Evolutionary conservation across 2,797 vertebrate species (phyloP).

Genomic region (Typhlichthys subterraneus): DNA sequence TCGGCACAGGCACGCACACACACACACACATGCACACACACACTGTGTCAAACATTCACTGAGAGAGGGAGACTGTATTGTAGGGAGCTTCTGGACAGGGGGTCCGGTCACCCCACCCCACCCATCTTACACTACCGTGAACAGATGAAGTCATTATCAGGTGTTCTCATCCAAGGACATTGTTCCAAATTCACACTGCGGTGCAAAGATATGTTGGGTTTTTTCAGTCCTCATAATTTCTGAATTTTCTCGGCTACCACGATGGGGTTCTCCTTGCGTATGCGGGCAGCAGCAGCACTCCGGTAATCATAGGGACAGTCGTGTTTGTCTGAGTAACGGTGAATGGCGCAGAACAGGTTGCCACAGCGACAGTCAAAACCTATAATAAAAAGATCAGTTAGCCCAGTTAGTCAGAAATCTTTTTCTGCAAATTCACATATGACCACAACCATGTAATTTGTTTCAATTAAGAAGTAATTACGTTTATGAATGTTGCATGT

Average conservation of each 20-base stretch:
- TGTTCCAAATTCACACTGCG: conserved; percentile 68
- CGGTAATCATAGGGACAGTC: conserved; percentile 90
- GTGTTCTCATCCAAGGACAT: conserved; percentile 69
- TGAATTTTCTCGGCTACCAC: conserved; percentile 91
- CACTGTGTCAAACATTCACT: conserved; percentile 54
- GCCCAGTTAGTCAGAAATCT: too few relatives aligned
- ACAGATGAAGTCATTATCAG: conserved; percentile 76
- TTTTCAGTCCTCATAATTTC: conserved; percentile 85
- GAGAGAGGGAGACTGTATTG: conserved; percentile 70
- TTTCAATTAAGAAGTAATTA: too few relatives aligned
- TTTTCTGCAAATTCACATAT: too few relatives aligned
- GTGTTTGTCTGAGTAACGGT: conserved; percentile 92
- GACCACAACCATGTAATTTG: too few relatives aligned
- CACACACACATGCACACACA: conserved; percentile 31
- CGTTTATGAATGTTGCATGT: too few relatives aligned
- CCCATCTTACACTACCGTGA: conserved; percentile 67
- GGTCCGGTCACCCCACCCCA: conserved; percentile 52
- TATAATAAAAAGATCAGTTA: conserved; percentile 35
- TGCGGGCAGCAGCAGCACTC: conserved; percentile 86
- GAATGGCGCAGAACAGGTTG: conserved; percentile 89
- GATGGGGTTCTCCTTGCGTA: conserved; percentile 91
- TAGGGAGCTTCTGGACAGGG: conserved; percentile 62
- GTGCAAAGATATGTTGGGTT: conserved; percentile 41
- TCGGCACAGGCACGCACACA: conserved; percentile 16
- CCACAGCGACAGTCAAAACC: conserved; percentile 92